A percentile compares a stretch with the other conserved stretches of the same genome.
phyloP scores from a whole-genome alignment of 2,113 vertebrate genomes.

The Gorsachius goisagi region DNA sequence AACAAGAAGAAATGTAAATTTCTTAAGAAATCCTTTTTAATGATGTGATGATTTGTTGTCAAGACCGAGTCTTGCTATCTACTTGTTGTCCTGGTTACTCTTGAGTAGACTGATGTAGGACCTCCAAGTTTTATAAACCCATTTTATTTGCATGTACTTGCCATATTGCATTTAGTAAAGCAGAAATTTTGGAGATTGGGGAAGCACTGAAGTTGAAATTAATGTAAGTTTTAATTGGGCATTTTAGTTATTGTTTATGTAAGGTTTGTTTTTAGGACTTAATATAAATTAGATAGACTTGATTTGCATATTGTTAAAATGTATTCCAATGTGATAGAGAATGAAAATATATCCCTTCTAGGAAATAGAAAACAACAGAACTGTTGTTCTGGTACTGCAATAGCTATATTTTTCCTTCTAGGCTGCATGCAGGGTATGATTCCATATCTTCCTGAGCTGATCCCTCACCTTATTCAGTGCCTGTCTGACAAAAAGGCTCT shows the following conservation, averaged over 20 bases:
- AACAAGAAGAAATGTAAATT: background rate
- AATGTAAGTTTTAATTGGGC: background rate
- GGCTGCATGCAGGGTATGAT: slow-evolving; percentile 99
- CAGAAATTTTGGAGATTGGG: background rate
- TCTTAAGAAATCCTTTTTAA: background rate
- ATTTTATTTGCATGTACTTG: background rate
- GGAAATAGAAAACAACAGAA: background rate
- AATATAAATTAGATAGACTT: background rate
- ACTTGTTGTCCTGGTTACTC: background rate
- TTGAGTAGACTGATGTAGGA: background rate
- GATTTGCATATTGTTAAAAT: background rate
- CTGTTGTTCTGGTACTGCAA: background rate
- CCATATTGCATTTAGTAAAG: background rate
- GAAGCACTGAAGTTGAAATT: background rate
- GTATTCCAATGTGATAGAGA: rapidly evolving
- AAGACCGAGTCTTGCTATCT: background rate
- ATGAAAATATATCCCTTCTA: background rate
- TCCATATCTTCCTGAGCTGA: slow-evolving; percentile 92
- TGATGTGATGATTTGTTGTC: background rate
- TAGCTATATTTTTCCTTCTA: slow-evolving; percentile 24
- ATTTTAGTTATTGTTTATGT: background rate
- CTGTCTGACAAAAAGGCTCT: slow-evolving; percentile 94
- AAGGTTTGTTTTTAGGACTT: background rate
- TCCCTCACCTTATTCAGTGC: slow-evolving; percentile 94
- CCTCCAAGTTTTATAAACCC: background rate